Percentiles rank a stretch among this genome's conserved stretches.
Conservation (phyloP, 2,113 vertebrate genomes). For the Gallinago jamesoni region DNA sequence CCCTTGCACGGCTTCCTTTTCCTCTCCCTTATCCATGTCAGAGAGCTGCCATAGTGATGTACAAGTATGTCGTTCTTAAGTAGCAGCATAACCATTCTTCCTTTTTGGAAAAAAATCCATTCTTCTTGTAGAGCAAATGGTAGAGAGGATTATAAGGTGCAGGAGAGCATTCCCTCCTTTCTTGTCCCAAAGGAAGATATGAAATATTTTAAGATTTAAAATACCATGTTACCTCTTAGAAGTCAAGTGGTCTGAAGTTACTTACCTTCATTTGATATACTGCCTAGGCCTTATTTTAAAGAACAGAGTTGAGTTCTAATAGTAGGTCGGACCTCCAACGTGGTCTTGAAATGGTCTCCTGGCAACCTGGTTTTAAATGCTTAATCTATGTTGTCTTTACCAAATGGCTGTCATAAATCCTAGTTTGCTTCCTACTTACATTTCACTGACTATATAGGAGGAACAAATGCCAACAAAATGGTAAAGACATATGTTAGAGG, state of each 20-base stretch:
- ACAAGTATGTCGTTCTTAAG: not conserved
- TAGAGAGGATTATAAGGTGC: not conserved
- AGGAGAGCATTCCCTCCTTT: not conserved
- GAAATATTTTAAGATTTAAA: not conserved
- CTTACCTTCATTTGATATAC: conserved; percentile 1
- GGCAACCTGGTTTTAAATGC: conserved; percentile 31
- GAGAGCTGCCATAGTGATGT: not conserved
- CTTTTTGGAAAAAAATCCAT: not conserved
- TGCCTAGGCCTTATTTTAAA: conserved; percentile 26
- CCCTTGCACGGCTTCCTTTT: not conserved
- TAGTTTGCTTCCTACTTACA: conserved; percentile 45
- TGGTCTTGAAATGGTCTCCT: conserved; percentile 44
- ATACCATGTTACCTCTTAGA: not conserved
- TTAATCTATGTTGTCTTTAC: conserved; percentile 64
- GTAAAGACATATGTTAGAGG: conserved; percentile 26
- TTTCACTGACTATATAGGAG: conserved; percentile 16
- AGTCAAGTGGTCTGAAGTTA: not conserved
- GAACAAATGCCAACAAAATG: conserved; percentile 11
- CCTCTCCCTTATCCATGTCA: not conserved
- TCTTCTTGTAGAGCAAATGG: not conserved
- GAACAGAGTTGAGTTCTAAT: conserved; percentile 12
- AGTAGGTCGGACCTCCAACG: conserved; percentile 8
- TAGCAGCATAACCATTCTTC: not conserved
- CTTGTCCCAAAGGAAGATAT: not conserved
- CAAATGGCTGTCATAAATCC: conserved; percentile 59